These are phyloP conservation scores for Coelopa pilipes DNA, from an alignment of 2,888 invertebrate genomes.

Conservation along the genomic window DNA sequence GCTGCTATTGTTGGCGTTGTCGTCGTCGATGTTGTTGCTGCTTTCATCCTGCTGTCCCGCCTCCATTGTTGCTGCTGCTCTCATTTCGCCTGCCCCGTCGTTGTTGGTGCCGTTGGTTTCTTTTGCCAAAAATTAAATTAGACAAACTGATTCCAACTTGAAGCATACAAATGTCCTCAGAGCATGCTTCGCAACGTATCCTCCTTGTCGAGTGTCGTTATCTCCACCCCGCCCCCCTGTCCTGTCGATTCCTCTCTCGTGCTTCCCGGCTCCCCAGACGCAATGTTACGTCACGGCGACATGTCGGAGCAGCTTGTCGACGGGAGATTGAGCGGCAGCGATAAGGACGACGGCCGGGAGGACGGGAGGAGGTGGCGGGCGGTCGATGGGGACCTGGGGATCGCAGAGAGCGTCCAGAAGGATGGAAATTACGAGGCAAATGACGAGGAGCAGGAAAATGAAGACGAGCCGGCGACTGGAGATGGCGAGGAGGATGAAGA, in stretches of 20 bases:
- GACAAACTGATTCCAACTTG: conserved; percentile 36
- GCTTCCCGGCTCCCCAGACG: background rate
- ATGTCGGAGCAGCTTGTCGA: background rate
- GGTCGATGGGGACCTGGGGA: background rate
- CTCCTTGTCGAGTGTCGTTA: background rate
- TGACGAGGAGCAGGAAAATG: too few relatives aligned
- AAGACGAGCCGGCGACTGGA: too few relatives aligned
- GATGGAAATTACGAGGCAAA: too few relatives aligned
- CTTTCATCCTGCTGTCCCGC: too few relatives aligned
- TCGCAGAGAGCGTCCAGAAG: too few relatives aligned
- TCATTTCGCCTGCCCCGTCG: conserved; percentile 45
- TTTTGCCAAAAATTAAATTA: conserved; percentile 39
- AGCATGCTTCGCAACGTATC: conserved; percentile 9
- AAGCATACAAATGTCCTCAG: conserved; percentile 28
- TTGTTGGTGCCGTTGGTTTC: background rate
- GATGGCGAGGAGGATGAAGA: too few relatives aligned
- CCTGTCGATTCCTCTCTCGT: background rate
- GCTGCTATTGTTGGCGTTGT: conserved; percentile 47
- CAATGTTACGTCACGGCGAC: background rate
- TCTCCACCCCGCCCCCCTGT: background rate
- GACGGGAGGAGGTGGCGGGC: background rate
- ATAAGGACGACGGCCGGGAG: background rate
- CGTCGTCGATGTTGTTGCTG: conserved; percentile 32
- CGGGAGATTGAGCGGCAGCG: background rate
- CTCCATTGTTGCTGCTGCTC: conserved; percentile 41